Evolutionary conservation across 2,797 vertebrate genomes (phyloP), one percentile per base, ranked within the genome.

Genomic region (Glossophaga mutica): DNA sequence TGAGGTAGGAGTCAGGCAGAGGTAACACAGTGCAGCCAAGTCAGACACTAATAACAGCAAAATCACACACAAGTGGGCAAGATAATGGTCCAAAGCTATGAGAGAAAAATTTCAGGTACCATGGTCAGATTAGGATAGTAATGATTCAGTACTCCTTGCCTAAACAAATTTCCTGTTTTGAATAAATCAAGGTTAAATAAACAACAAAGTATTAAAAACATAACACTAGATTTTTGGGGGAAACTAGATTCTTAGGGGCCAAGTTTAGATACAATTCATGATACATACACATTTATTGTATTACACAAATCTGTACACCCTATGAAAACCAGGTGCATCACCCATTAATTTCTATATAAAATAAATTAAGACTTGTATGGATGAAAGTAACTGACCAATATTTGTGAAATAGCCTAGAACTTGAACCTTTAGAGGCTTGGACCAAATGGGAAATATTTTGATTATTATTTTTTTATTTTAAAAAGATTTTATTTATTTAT

Each of bases 151-250:
- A 59, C 2, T 39, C 32, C 24, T 62, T 77, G 21, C 3, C 37
- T 59, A 81, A 93, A 82, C 32, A 86, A 46, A 46, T 2, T 55
- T 91, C 34, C 32, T 91, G 15, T 84, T 94, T 57, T 46, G 37
- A 95, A 32, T 79, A 94, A 96, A 29, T 67, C 65, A 90, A 77
- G 2, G 21, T 81, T 88, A 88, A 92, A 85, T 29, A 67, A 93
- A 77, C 21, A 77, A 78, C 11, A 68, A 24, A 59, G 14, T 39
- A 29, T 32, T 50, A 78, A 92, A 71, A 65, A 76, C 91, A 34
- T 37, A 39, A n/a, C 19, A 68, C 6, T 94, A 19, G 71, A 26
- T 73, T 87, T 19, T 48, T 15, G 21, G 26, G 18, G 71, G 44
- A 86, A 46, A 50, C 29, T 78, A 90, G 1, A 59, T 76, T 86